These are phyloP conservation scores for Ciona savignyi DNA, from an alignment of 23 tunicate genomes.

Conservation along the genomic window DNA sequence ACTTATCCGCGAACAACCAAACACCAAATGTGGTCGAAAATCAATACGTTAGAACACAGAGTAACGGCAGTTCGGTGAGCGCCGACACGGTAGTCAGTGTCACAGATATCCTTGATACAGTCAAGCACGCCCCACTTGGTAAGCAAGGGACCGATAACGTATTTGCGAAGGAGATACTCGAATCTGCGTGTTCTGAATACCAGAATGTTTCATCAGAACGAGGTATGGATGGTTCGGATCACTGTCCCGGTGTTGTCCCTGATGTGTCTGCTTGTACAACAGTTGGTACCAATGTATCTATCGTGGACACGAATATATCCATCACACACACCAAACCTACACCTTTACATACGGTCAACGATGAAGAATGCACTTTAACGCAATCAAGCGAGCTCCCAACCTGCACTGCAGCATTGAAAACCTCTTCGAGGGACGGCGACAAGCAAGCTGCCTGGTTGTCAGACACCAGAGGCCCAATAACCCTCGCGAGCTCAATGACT, in stretches of 20 bases:
- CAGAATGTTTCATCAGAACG: not conserved
- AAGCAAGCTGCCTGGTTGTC: not conserved
- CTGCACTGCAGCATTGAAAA: not conserved
- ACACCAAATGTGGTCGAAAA: not conserved
- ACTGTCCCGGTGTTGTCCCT: not conserved
- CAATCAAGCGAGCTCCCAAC: not conserved
- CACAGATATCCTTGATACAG: not conserved
- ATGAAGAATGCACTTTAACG: not conserved
- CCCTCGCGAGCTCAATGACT: not conserved
- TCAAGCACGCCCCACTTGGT: not conserved
- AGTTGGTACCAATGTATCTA: not conserved
- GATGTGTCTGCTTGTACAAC: not conserved
- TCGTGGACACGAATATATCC: not conserved
- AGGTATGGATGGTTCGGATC: too few relatives aligned
- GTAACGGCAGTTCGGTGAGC: conserved; percentile 2
- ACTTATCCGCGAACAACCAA: not conserved
- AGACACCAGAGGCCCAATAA: not conserved
- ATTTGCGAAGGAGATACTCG: not conserved
- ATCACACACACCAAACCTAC: not conserved
- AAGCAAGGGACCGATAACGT: not conserved
- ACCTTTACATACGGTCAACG: not conserved
- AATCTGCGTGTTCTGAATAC: not conserved
- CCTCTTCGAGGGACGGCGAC: not conserved
- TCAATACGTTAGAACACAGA: not conserved
- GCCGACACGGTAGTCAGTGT: conserved; percentile 6